phyloP scores from a whole-genome alignment of 1,140 invertebrate species.

The Dolichoris vasculosae region DNA sequence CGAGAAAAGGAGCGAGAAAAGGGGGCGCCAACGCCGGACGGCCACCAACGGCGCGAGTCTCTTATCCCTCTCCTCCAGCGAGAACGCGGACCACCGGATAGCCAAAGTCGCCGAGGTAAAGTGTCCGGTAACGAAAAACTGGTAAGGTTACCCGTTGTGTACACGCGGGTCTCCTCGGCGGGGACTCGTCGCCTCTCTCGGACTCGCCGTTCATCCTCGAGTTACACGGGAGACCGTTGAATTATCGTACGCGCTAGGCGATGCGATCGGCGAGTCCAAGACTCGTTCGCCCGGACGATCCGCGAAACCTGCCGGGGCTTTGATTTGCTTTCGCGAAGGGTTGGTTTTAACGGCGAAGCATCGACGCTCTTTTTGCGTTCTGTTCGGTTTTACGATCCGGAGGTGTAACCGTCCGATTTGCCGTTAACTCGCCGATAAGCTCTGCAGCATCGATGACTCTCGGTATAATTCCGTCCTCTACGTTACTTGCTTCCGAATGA shows the following conservation, averaged over 20 bases:
- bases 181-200: no score
- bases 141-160: conserved; percentile 38
- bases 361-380: background rate
- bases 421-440: background rate
- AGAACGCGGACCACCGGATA: conserved; percentile 13
- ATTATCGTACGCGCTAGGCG: background rate
- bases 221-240: background rate
- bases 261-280: no score
- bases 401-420: background rate
- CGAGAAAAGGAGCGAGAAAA: conserved; percentile 26
- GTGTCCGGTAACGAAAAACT: conserved; percentile 53
- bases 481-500: background rate
- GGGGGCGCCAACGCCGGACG: conserved; percentile 49
- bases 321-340: no score
- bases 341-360: no score
- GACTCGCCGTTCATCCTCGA: background rate
- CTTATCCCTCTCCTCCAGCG: background rate
- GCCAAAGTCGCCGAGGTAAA: background rate
- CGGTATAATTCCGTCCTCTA: background rate
- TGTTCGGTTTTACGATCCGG: background rate
- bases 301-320: no score
- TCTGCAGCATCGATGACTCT: background rate
- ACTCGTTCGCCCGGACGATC: no score
- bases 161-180: no score
- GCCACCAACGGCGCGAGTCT: conserved; percentile 54